Conservation (phyloP, 2,888 invertebrate species). For the Spilarctia lutea region DNA sequence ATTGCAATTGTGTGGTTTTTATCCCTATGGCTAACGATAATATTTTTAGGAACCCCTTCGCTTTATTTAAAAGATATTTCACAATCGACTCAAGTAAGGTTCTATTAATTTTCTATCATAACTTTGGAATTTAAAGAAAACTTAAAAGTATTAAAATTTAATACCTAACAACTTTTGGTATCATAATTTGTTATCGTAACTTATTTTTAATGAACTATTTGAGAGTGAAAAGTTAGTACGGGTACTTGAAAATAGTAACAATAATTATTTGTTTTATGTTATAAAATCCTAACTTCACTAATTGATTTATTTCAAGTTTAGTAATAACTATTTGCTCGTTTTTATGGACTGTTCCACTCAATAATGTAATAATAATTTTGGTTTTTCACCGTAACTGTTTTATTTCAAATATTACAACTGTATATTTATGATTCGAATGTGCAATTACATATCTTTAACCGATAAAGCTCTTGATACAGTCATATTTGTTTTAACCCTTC, state of each 20-base stretch:
- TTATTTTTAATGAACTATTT: neutral
- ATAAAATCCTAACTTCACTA: neutral
- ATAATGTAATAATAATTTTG: neutral
- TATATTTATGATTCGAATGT: neutral
- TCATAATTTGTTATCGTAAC: neutral
- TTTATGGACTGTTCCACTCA: neutral
- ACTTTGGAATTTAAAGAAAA: neutral
- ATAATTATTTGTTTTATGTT: neutral
- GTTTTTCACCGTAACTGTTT: neutral
- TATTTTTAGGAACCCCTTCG: too few species aligned
- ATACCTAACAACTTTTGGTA: neutral
- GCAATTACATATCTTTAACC: neutral
- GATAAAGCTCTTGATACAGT: too few species aligned
- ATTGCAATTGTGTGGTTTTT: neutral
- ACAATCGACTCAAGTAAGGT: neutral
- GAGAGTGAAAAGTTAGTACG: neutral
- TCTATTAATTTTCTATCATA: neutral
- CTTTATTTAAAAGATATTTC: neutral
- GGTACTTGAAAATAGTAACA: neutral
- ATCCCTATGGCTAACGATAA: neutral
- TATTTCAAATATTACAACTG: neutral
- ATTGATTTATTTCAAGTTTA: neutral
- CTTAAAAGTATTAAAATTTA: neutral
- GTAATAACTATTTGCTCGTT: neutral
- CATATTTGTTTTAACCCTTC: neutral